phyloP scores from a whole-genome alignment of 30 jellyfish, hydroid and myxozoan genomes.

The Aurelia aurita complex sp. Pacific region DNA sequence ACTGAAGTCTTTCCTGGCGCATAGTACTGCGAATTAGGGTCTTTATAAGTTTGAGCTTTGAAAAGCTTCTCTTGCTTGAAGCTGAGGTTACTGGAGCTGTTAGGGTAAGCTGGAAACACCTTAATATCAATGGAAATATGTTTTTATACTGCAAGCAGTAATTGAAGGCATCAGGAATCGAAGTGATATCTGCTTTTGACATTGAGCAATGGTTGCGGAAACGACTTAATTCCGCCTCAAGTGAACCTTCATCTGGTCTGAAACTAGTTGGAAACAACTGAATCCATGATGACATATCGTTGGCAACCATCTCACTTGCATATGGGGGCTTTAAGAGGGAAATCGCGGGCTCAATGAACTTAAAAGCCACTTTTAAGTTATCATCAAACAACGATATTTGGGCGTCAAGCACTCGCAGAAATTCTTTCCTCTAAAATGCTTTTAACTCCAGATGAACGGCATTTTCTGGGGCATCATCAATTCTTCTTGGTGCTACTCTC shows the following conservation, averaged over 20 bases:
- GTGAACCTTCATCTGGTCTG: slow-evolving; percentile 44
- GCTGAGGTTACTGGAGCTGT: slow-evolving; percentile 50
- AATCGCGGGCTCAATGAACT: slow-evolving; percentile 20
- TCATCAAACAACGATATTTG: slow-evolving; percentile 24
- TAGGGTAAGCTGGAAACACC: slow-evolving; percentile 42
- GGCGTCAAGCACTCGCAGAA: slow-evolving; percentile 29
- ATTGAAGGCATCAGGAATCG: no score
- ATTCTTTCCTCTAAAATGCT: slow-evolving; percentile 3
- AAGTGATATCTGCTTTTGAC: no score
- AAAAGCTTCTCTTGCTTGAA: slow-evolving; percentile 38
- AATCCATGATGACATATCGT: slow-evolving; percentile 26
- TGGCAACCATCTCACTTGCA: slow-evolving; percentile 20
- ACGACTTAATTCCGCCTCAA: neutral
- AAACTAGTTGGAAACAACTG: slow-evolving; percentile 18
- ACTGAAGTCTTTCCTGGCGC: slow-evolving; percentile 42
- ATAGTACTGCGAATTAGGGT: slow-evolving; percentile 37
- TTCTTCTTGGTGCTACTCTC: slow-evolving; percentile 54
- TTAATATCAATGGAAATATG: slow-evolving; percentile 31
- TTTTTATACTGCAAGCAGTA: neutral
- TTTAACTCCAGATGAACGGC: slow-evolving; percentile 13
- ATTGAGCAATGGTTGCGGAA: no score
- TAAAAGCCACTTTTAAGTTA: slow-evolving; percentile 13
- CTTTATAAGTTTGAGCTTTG: slow-evolving; percentile 46
- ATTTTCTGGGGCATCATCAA: slow-evolving; percentile 45
- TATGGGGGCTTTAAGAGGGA: neutral